Conservation (phyloP, 2,113 vertebrate genomes). For the Zapus hudsonius region DNA sequence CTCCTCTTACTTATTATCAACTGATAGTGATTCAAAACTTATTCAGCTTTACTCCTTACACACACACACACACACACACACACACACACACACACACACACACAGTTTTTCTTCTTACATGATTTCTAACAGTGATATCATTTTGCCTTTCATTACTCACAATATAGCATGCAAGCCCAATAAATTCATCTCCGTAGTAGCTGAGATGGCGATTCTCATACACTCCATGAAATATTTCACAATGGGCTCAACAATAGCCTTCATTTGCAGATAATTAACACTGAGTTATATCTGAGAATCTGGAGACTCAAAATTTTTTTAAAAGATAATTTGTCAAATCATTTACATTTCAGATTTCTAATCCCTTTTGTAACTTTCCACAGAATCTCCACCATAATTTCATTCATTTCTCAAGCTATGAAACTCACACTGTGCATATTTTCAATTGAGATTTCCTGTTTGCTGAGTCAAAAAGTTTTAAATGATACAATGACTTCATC, state of each 20-base stretch:
- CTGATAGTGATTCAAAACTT: constrained; percentile 2
- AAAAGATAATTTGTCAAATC: constrained; percentile 49
- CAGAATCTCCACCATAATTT: constrained; percentile 62
- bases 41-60: background rate
- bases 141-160: constrained; percentile 34
- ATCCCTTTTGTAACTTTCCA: constrained; percentile 68
- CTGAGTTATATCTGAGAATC: constrained; percentile 45
- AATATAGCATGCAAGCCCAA: background rate
- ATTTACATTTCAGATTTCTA: constrained; percentile 51
- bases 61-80: background rate
- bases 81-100: background rate
- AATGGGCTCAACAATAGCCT: background rate
- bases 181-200: background rate
- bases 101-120: background rate
- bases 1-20: background rate
- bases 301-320: background rate
- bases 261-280: constrained; percentile 19
- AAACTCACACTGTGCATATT: constrained; percentile 65
- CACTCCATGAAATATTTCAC: background rate
- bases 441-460: constrained; percentile 58
- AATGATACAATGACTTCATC: constrained; percentile 68
- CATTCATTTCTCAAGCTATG: constrained; percentile 69
- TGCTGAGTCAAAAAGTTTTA: constrained; percentile 71
- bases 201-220: constrained; percentile 18
- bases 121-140: background rate